phyloP scores from a whole-genome alignment of 37 sponge, comb jelly and placozoan genomes.

The Oopsacas minuta region DNA sequence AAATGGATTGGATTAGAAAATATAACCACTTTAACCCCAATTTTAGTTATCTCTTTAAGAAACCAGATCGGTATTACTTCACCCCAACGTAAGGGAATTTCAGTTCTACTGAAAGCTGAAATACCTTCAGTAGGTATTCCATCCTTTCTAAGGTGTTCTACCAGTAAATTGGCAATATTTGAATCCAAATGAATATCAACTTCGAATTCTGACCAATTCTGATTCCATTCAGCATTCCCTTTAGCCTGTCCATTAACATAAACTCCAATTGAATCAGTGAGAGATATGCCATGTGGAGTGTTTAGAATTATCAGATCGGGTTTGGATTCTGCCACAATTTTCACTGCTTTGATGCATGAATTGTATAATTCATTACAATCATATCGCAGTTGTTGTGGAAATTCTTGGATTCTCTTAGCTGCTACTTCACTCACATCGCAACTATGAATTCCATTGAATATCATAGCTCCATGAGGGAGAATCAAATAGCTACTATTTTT shows the following conservation, averaged over 20 bases:
- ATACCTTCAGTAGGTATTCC: slow-evolving; percentile 34
- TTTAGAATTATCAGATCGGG: slow-evolving; percentile 39
- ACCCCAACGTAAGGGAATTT: slow-evolving; percentile 39
- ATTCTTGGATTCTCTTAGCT: not conserved
- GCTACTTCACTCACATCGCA: not conserved
- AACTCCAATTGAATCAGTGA: slow-evolving; percentile 19
- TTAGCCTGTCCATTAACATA: slow-evolving; percentile 31
- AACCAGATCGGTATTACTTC: slow-evolving; percentile 41
- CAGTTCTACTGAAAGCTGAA: slow-evolving; percentile 21
- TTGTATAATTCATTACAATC: slow-evolving; percentile 21
- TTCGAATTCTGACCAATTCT: slow-evolving; percentile 30
- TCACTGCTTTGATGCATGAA: slow-evolving; percentile 23
- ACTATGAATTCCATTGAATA: slow-evolving; percentile 24
- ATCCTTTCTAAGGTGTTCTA: slow-evolving; percentile 25
- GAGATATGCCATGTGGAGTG: slow-evolving; percentile 33
- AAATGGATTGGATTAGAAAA: slow-evolving; percentile 22
- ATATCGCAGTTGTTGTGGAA: slow-evolving; percentile 7
- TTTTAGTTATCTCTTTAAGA: slow-evolving; percentile 22
- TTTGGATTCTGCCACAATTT: slow-evolving; percentile 20
- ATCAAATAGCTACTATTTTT: slow-evolving; percentile 18
- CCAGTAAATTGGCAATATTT: slow-evolving; percentile 19
- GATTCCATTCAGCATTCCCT: slow-evolving; percentile 36
- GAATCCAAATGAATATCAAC: slow-evolving; percentile 21
- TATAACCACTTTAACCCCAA: slow-evolving; percentile 26
- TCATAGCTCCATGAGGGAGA: slow-evolving; percentile 40